Conservation (phyloP, 92 coral and sea anemone species). For the Porites cylindrica region DNA sequence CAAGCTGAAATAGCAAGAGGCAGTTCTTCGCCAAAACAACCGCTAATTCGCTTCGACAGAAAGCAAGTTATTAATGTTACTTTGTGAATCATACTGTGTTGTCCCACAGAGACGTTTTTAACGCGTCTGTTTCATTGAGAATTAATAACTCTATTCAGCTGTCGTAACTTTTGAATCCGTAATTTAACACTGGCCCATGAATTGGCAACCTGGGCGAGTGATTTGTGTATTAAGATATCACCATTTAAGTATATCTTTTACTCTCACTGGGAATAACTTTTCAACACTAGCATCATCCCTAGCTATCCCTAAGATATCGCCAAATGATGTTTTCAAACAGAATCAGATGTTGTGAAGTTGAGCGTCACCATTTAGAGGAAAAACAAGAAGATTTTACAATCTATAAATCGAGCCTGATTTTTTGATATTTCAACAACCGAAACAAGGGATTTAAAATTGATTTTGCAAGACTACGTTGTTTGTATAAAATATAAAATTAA, state of each 20-base stretch:
- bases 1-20: background rate
- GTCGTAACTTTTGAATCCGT: constrained; percentile 41
- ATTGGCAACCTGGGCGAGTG: constrained; percentile 17
- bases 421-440: background rate
- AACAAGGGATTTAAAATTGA: too few relatives aligned
- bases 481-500: background rate
- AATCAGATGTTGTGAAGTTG: background rate
- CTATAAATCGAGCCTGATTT: background rate
- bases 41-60: constrained; percentile 35
- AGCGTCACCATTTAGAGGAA: background rate
- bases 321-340: background rate
- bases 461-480: background rate
- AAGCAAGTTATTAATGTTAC: constrained; percentile 31
- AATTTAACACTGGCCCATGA: constrained; percentile 10
- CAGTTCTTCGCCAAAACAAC: constrained; percentile 13
- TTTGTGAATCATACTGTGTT: constrained; percentile 38
- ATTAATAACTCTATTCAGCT: constrained; percentile 48
- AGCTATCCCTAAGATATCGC: constrained; percentile 32
- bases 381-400: background rate
- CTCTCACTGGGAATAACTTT: constrained; percentile 9
- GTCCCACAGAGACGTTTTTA: constrained; percentile 47
- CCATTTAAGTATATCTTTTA: background rate
- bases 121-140: constrained; percentile 45
- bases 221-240: constrained; percentile 33
- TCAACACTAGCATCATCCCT: constrained; percentile 44